Percentiles rank a stretch among this genome's conserved stretches.
Conservation (phyloP, 2,113 vertebrate species). For the Stomatorhinus ivindoensis region DNA sequence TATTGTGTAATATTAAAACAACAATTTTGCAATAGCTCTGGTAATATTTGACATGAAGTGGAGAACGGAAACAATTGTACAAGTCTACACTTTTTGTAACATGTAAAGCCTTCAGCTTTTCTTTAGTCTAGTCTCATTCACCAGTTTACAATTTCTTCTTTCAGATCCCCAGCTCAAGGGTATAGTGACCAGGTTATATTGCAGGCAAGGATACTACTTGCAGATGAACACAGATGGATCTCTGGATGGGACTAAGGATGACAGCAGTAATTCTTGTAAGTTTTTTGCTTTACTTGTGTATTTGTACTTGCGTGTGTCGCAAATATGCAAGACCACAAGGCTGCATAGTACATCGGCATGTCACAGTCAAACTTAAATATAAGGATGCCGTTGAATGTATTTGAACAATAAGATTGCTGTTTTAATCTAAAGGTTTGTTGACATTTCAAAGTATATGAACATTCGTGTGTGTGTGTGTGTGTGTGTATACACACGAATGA, state of each 20-base stretch:
- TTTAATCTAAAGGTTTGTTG: neutral
- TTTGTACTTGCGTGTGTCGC: neutral
- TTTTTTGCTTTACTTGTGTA: neutral
- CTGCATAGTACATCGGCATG: neutral
- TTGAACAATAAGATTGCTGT: neutral
- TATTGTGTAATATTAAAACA: neutral
- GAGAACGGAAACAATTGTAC: neutral
- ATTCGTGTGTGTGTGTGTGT: neutral
- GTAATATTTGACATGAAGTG: neutral
- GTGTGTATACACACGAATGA: neutral
- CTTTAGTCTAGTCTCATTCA: neutral
- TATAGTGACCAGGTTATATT: conserved; percentile 99
- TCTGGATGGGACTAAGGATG: conserved; percentile 99
- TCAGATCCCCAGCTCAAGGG: conserved; percentile 99
- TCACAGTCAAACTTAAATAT: neutral
- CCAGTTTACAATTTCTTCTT: conserved; percentile 48
- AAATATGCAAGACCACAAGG: neutral
- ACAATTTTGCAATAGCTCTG: neutral
- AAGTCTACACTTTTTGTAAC: neutral
- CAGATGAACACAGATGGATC: conserved; percentile 99
- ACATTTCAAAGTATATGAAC: neutral
- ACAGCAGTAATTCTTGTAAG: conserved; percentile 98
- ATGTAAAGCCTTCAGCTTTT: neutral
- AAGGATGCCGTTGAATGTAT: neutral
- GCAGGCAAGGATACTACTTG: conserved; percentile 99